Evolutionary conservation across 2,888 invertebrate species (phyloP).

Genomic region (Apotomis capreana): DNA sequence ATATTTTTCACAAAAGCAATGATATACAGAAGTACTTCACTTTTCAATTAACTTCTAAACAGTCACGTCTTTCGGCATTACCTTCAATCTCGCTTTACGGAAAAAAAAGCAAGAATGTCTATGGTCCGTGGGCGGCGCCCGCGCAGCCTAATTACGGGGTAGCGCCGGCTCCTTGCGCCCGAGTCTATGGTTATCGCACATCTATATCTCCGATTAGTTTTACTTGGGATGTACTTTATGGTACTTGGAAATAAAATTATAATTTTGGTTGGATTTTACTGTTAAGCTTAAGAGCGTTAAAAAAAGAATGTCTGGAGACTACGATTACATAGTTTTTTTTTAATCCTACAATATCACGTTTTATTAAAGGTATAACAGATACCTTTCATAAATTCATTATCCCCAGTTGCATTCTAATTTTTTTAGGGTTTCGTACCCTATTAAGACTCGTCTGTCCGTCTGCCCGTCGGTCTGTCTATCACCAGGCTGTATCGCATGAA

Average conservation of each 20-base stretch:
- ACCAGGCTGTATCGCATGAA: too few species aligned
- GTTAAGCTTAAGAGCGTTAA: too few species aligned
- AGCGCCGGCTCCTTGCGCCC: slow-evolving; percentile 54
- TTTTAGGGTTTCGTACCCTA: too few species aligned
- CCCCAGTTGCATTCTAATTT: too few species aligned
- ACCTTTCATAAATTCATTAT: too few species aligned
- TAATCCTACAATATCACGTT: too few species aligned
- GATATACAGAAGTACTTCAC: neutral
- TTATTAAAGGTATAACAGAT: too few species aligned
- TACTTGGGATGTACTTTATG: slow-evolving; percentile 11
- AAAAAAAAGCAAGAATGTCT: slow-evolving; percentile 54
- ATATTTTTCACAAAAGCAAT: too few species aligned
- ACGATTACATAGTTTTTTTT: too few species aligned
- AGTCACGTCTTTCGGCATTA: slow-evolving; percentile 35
- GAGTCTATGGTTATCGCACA: slow-evolving; percentile 46
- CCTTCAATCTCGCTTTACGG: slow-evolving; percentile 40
- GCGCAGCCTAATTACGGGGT: slow-evolving; percentile 74
- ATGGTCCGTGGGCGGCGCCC: slow-evolving; percentile 68
- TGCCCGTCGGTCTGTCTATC: too few species aligned
- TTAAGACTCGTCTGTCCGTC: too few species aligned
- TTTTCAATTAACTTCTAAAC: slow-evolving; percentile 41
- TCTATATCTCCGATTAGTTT: slow-evolving; percentile 37
- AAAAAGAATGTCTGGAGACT: too few species aligned
- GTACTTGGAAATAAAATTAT: slow-evolving; percentile 12
- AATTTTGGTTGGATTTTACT: neutral